phyloP scores from a whole-genome alignment of 2,888 invertebrate genomes.

The Sphecodes monilicornis region DNA sequence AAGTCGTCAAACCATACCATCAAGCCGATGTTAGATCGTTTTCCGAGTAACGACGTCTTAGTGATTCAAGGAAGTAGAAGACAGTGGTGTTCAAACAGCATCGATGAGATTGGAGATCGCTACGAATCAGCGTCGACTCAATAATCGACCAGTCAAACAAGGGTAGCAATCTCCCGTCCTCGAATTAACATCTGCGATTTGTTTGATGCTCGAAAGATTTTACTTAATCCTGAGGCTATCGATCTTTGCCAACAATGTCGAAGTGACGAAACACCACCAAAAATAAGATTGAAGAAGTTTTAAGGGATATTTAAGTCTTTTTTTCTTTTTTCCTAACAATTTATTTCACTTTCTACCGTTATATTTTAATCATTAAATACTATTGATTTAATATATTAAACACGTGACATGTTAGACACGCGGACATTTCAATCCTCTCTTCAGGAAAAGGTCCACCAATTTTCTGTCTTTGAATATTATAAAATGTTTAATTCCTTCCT shows the following conservation, averaged over 20 bases:
- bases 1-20: background rate
- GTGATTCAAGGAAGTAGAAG: conserved; percentile 19
- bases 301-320: no score
- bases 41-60: background rate
- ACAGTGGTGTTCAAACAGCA: background rate
- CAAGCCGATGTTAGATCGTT: background rate
- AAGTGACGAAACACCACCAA: background rate
- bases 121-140: background rate
- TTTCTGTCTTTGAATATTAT: background rate
- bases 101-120: conserved; percentile 3
- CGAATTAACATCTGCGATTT: conserved; percentile 45
- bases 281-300: conserved; percentile 40
- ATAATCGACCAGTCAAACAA: conserved; percentile 44
- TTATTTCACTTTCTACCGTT: no score
- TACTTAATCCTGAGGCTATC: conserved; percentile 15
- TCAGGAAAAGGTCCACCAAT: background rate
- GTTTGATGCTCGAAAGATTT: conserved; percentile 3
- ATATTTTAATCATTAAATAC: background rate
- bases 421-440: background rate
- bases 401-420: no score
- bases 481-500: background rate
- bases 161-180: conserved; percentile 12
- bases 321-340: no score
- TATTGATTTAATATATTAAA: background rate
- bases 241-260: conserved; percentile 13